A percentile compares a stretch with the other conserved stretches of the same genome.
These are phyloP conservation scores for Cataglyphis albicans DNA, from an alignment of 2,888 invertebrate genomes.

Conservation along the genomic window DNA sequence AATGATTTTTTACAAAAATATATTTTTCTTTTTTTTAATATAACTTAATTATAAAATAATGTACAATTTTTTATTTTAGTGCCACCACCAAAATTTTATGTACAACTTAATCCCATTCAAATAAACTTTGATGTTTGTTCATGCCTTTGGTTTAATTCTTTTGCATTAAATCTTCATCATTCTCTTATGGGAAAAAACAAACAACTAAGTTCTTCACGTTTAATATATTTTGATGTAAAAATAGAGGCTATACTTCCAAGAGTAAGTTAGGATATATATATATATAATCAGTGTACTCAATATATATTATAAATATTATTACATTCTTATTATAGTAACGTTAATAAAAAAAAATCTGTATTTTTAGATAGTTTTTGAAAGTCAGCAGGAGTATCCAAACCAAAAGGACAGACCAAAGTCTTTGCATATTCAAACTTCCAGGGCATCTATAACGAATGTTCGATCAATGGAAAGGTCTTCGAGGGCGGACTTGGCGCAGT, in stretches of 20 bases:
- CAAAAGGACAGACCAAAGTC: conserved; percentile 96
- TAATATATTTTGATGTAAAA: conserved; percentile 93
- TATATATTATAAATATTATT: conserved; percentile 10
- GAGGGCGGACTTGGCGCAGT: conserved; percentile 92
- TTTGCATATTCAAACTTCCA: conserved; percentile 93
- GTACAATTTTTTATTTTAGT: conserved; percentile 88
- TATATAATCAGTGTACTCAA: neutral
- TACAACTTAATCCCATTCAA: conserved; percentile 96
- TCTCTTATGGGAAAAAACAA: conserved; percentile 88
- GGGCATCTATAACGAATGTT: conserved; percentile 91
- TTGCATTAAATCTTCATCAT: conserved; percentile 94
- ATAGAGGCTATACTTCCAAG: conserved; percentile 97
- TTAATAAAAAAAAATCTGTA: conserved; percentile 19
- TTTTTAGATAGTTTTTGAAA: conserved; percentile 91
- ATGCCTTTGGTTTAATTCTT: conserved; percentile 97
- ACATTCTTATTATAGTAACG: neutral
- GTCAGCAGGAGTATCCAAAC: conserved; percentile 91
- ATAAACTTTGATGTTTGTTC: conserved; percentile 95
- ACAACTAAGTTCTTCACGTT: conserved; percentile 82
- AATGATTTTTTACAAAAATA: conserved; percentile 10
- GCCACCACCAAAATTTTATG: conserved; percentile 96
- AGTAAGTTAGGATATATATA: conserved; percentile 86
- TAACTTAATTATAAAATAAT: conserved; percentile 35
- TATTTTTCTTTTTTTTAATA: conserved; percentile 3
- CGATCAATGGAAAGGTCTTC: conserved; percentile 89